These are phyloP conservation scores for Cyphomyrmex costatus DNA, from an alignment of 1,140 invertebrate genomes.

Conservation along the genomic window DNA sequence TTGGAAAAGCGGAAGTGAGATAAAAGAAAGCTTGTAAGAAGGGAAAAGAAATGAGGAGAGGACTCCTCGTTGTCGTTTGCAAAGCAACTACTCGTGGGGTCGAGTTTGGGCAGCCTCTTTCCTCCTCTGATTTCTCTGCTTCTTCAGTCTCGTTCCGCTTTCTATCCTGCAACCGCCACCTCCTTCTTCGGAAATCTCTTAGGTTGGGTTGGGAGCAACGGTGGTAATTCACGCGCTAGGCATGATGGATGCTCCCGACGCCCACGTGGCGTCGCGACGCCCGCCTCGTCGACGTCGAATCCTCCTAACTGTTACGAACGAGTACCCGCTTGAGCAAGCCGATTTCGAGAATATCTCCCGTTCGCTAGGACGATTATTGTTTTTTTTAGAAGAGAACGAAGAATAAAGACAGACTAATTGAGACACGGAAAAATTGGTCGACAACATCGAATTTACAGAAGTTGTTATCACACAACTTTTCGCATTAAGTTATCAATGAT, in stretches of 20 bases:
- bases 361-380: constrained; percentile 21
- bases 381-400: neutral
- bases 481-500: neutral
- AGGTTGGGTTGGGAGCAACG: constrained; percentile 63
- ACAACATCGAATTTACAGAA: neutral
- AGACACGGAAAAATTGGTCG: constrained; percentile 9
- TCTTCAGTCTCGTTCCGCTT: constrained; percentile 26
- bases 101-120: constrained; percentile 56
- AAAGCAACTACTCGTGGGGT: constrained; percentile 48
- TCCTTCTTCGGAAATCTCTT: constrained; percentile 71
- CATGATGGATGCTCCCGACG: constrained; percentile 79
- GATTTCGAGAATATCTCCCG: constrained; percentile 37
- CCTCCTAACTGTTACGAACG: constrained; percentile 63
- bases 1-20: neutral
- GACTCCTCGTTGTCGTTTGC: constrained; percentile 47
- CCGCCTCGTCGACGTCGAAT: constrained; percentile 71
- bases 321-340: constrained; percentile 15
- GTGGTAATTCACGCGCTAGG: constrained; percentile 77
- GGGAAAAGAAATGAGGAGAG: neutral
- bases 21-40: constrained; percentile 22
- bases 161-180: constrained; percentile 37
- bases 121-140: constrained; percentile 5
- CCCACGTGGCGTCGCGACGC: constrained; percentile 79
- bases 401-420: neutral
- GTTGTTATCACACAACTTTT: neutral